A percentile compares a stretch with the other conserved stretches of the same genome.
These are phyloP conservation scores for Lutjanus argentimaculatus DNA, from an alignment of 2,797 vertebrate genomes.

Conservation along the genomic window DNA sequence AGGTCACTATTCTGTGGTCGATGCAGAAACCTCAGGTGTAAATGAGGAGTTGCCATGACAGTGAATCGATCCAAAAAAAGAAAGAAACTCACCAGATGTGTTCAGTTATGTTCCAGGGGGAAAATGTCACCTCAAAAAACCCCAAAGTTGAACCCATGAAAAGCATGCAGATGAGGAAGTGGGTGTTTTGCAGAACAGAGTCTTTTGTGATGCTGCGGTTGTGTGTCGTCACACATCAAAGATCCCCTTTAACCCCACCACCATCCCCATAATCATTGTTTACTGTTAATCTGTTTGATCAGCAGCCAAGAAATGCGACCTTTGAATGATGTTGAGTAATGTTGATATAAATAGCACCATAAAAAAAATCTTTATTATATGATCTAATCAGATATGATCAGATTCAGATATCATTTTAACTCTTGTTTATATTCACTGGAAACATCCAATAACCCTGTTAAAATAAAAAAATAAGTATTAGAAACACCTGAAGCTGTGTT, in stretches of 20 bases:
- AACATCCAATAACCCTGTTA: not conserved
- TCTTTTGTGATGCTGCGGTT: conserved; percentile 28
- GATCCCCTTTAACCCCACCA: not conserved
- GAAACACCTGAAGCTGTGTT: not conserved
- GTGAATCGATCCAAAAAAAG: not conserved
- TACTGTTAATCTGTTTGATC: conserved; percentile 41
- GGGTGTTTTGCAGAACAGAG: conserved; percentile 67
- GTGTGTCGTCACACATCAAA: conserved; percentile 29
- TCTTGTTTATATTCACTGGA: not conserved
- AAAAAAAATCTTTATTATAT: not conserved
- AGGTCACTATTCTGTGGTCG: not conserved
- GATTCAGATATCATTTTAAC: not conserved
- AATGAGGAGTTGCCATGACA: conserved; percentile 5
- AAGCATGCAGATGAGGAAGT: conserved; percentile 63
- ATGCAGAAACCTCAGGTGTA: not conserved
- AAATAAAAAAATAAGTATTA: not conserved
- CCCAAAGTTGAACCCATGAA: conserved; percentile 29
- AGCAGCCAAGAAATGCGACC: conserved; percentile 3
- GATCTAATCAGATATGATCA: not conserved
- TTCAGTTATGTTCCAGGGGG: conserved; percentile 22
- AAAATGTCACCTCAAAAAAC: conserved; percentile 27
- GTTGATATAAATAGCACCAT: not conserved
- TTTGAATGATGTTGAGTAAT: not conserved
- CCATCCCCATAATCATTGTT: not conserved
- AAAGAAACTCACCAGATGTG: not conserved